These are phyloP conservation scores for Melanogrammus aeglefinus DNA, from an alignment of 2,797 vertebrate genomes.

Conservation along the genomic window DNA sequence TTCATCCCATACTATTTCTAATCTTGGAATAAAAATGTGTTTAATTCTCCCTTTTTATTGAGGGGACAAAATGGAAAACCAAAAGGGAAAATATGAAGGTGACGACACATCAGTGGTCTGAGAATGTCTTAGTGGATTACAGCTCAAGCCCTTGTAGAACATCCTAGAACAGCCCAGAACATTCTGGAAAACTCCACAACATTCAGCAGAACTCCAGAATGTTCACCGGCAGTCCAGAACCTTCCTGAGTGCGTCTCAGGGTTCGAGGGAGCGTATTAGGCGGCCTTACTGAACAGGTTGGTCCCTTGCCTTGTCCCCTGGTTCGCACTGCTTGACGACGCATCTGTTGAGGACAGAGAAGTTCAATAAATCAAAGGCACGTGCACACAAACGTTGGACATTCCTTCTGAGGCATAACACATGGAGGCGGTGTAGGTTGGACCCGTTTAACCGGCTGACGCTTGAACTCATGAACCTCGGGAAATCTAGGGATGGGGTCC, in stretches of 20 bases:
- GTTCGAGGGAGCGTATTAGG: conserved; percentile 68
- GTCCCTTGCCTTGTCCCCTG: conserved; percentile 88
- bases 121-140: background rate
- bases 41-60: background rate
- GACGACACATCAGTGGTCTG: background rate
- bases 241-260: conserved; percentile 23
- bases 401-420: too few species aligned
- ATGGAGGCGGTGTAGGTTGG: too few species aligned
- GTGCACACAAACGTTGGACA: background rate
- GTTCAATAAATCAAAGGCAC: background rate
- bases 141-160: background rate
- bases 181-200: background rate
- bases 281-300: conserved; percentile 87
- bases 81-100: too few species aligned
- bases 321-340: conserved; percentile 77
- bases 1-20: background rate
- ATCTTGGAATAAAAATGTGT: background rate
- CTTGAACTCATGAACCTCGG: background rate
- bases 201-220: background rate
- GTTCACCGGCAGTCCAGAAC: background rate
- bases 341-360: conserved; percentile 73
- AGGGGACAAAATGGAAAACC: background rate
- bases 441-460: background rate
- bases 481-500: background rate
- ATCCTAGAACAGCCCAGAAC: background rate